phyloP scores from a whole-genome alignment of 2,797 vertebrate species.

The Galago senegalensis region DNA sequence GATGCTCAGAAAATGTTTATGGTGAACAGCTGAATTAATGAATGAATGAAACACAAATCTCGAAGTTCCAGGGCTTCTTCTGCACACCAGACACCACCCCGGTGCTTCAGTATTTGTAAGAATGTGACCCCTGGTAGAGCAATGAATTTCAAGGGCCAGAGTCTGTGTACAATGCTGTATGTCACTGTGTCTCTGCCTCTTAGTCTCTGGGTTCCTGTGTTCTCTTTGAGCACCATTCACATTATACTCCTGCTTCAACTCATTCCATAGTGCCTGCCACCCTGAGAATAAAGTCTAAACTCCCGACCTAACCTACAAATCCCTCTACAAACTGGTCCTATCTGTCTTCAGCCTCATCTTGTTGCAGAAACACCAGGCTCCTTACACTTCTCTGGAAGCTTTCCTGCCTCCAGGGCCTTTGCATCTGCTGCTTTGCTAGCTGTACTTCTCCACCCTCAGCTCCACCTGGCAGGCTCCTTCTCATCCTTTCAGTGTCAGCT shows the following conservation, averaged over 20 bases:
- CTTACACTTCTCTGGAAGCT: not conserved
- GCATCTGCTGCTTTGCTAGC: not conserved
- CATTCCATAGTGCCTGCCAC: not conserved
- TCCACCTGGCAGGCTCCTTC: not conserved
- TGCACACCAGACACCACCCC: not conserved
- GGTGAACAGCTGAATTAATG: not conserved
- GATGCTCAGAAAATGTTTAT: not conserved
- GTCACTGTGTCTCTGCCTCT: not conserved
- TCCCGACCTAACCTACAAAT: not conserved
- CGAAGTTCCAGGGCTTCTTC: not conserved
- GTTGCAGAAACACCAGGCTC: not conserved
- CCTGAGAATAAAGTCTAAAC: not conserved
- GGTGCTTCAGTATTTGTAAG: not conserved
- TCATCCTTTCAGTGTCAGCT: not conserved
- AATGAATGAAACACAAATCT: not conserved
- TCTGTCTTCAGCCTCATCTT: not conserved
- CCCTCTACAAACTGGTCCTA: not conserved
- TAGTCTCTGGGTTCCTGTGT: not conserved
- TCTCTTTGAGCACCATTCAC: not conserved
- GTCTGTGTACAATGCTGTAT: not conserved
- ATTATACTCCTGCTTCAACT: not conserved
- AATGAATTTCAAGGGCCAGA: not conserved
- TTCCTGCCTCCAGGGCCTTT: constrained; percentile 55
- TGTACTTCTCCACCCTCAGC: not conserved
- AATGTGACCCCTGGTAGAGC: not conserved